Conservation (phyloP, 2,797 vertebrate species). For the Squalus acanthias region DNA sequence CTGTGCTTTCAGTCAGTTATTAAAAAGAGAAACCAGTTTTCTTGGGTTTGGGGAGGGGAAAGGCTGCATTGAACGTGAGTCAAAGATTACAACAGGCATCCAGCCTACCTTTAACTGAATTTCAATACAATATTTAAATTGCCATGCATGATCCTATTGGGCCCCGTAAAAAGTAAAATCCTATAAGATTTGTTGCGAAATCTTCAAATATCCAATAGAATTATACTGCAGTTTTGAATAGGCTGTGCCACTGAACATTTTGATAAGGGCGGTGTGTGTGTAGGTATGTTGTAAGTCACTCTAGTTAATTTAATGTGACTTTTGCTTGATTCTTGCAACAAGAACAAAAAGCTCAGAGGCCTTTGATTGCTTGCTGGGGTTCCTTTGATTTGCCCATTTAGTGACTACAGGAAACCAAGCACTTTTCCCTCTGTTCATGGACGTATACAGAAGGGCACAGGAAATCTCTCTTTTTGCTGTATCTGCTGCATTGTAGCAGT, state of each 20-base stretch:
- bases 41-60: not conserved
- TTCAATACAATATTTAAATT: not conserved
- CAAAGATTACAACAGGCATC: not conserved
- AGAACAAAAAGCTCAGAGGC: not conserved
- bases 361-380: not conserved
- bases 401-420: not conserved
- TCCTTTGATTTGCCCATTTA: not conserved
- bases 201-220: not conserved
- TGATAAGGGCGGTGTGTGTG: not conserved
- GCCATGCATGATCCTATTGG: constrained; percentile 12
- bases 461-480: constrained; percentile 6
- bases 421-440: not conserved
- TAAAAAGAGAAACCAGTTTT: no score
- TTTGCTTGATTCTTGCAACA: not conserved
- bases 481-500: not conserved
- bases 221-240: not conserved
- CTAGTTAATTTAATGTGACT: not conserved
- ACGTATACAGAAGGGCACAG: not conserved
- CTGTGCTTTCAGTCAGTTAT: not conserved
- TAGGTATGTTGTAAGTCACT: not conserved
- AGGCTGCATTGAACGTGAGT: not conserved
- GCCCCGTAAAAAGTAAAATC: not conserved
- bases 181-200: constrained; percentile 13
- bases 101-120: not conserved
- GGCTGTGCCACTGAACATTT: not conserved